phyloP scores from a whole-genome alignment of 2,888 invertebrate genomes.

The Mythimna ferrago region DNA sequence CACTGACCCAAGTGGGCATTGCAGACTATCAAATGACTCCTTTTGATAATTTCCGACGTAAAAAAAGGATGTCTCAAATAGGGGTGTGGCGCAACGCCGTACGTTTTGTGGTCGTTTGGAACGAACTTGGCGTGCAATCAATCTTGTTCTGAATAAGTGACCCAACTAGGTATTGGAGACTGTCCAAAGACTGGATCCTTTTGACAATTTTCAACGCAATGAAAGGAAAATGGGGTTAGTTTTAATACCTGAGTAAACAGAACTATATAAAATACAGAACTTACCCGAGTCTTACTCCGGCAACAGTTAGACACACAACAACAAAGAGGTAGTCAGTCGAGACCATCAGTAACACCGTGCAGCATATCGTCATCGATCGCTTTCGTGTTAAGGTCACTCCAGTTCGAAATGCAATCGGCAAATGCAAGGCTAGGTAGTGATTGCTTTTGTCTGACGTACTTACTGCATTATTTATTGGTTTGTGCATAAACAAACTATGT shows the following conservation, averaged over 20 bases:
- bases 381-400: constrained; percentile 43
- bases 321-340: not conserved
- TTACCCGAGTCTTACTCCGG: not conserved
- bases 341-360: not conserved
- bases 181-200: no score
- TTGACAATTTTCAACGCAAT: no score
- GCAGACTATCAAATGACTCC: no score
- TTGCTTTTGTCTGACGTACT: constrained; percentile 36
- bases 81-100: no score
- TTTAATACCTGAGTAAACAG: not conserved
- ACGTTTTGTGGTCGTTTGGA: no score
- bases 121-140: no score
- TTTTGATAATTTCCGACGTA: no score
- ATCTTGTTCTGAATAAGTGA: no score
- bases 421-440: constrained; percentile 38
- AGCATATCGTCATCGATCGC: constrained; percentile 12
- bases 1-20: no score
- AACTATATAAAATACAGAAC: not conserved
- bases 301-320: not conserved
- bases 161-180: no score
- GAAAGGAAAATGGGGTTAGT: no score
- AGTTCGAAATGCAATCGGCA: constrained; percentile 39
- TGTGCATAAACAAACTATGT: constrained; percentile 23
- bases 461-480: constrained; percentile 47
- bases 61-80: no score